A percentile compares a stretch with the other conserved stretches of the same genome.
Evolutionary conservation across 2,113 vertebrate species (phyloP).

Genomic region (Periophthalmus modestus): DNA sequence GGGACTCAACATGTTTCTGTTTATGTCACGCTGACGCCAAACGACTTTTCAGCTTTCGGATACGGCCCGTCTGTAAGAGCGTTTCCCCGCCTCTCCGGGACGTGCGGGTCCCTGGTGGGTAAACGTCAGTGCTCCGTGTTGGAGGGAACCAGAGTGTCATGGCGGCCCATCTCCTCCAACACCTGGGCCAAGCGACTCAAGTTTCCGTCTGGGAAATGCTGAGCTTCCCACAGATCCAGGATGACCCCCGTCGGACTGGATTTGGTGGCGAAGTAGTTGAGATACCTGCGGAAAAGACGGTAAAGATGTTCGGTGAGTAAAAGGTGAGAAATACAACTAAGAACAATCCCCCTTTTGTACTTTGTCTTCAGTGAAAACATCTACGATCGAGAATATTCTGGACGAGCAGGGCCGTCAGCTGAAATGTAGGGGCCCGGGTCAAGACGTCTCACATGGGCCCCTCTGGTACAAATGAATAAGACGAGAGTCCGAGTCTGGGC

Average conservation of each 20-base stretch:
- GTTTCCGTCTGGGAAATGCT: constrained; percentile 97
- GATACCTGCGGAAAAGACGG: constrained; percentile 80
- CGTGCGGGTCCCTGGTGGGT: constrained; percentile 34
- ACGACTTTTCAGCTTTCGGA: constrained; percentile 18
- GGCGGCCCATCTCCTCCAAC: constrained; percentile 95
- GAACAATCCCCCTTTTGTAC: background rate
- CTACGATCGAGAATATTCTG: no score
- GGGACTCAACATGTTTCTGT: constrained; percentile 20
- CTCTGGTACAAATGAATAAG: no score
- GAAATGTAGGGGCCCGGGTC: no score
- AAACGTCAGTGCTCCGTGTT: constrained; percentile 84
- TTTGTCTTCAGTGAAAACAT: no score
- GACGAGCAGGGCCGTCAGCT: no score
- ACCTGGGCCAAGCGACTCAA: constrained; percentile 91
- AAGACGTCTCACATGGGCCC: no score
- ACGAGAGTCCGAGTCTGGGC: no score
- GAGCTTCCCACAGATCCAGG: constrained; percentile 97
- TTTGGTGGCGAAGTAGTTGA: constrained; percentile 99
- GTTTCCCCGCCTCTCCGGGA: constrained; percentile 30
- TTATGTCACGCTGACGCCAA: constrained; percentile 41
- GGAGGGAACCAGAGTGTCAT: constrained; percentile 86
- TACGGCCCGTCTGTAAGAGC: constrained; percentile 1
- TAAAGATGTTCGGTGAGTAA: background rate
- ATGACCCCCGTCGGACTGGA: constrained; percentile 96
- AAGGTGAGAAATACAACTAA: background rate